These are phyloP conservation scores for Caenorhabditis becei DNA, from an alignment of 2,888 invertebrate species.

Conservation along the genomic window DNA sequence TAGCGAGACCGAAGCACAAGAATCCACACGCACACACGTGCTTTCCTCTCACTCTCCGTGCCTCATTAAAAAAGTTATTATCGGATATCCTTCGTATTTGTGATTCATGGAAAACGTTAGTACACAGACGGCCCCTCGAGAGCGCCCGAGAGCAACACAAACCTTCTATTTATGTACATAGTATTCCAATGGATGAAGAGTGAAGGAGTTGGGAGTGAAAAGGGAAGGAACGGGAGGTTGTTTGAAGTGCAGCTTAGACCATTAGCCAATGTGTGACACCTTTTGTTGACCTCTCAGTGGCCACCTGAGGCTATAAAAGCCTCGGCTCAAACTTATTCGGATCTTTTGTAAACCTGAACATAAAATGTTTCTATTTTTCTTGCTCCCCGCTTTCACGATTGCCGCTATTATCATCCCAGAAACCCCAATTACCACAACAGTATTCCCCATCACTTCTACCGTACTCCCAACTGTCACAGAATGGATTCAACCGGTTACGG, in stretches of 20 bases:
- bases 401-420: slow-evolving; percentile 13
- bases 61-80: slow-evolving; percentile 12
- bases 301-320: slow-evolving; percentile 6
- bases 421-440: slow-evolving; percentile 14
- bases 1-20: slow-evolving; percentile 4
- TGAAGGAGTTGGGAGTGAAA: slow-evolving; percentile 2
- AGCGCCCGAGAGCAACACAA: slow-evolving; percentile 4
- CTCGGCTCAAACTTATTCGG: background rate
- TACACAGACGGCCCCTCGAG: background rate
- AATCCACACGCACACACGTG: background rate
- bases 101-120: slow-evolving; percentile 10
- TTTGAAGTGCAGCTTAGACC: slow-evolving; percentile 46
- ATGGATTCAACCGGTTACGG: slow-evolving; percentile 23
- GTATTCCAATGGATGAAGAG: background rate
- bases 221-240: slow-evolving; percentile 21
- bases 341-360: slow-evolving; percentile 1
- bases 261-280: slow-evolving; percentile 41
- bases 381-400: background rate
- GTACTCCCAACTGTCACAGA: background rate
- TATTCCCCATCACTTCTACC: background rate
- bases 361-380: slow-evolving; percentile 17
- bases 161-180: slow-evolving; percentile 34
- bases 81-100: slow-evolving; percentile 1
- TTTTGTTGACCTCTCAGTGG: slow-evolving; percentile 10
- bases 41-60: background rate